Base-by-base conservation (phyloP, 2,113 vertebrate genomes). In the Cyrtonyx montezumae region DNA sequence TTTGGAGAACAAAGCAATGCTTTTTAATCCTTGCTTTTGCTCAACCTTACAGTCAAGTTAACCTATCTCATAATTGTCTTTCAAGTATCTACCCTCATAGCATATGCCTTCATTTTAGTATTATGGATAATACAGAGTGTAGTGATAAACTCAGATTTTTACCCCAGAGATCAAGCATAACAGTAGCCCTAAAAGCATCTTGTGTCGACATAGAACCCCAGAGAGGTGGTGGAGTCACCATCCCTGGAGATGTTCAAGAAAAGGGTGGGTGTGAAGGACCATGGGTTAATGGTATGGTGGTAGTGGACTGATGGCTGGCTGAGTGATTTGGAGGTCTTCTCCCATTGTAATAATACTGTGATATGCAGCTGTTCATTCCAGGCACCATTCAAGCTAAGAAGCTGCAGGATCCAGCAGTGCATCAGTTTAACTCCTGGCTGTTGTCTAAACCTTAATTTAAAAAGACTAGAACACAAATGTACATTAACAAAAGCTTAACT, bases 1-100 rank as follows among this genome's bases (percentile, higher is more conserved):
- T 79, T 61, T 79, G 45, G 49, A 36, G 34, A 79, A 73, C 30
- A 65, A 42, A n/a, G 26, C 25, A 8, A 23, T 46, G 14, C 13
- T 2, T 67, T 88, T 84, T 65, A 59, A 59, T 53, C 26, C 37
- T 63, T 79, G 34, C 7, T 81, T 88, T 86, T 68, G 32, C 46
- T 68, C 56, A 63, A 0, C 9, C 17, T 71, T 37, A 26, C 10
- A 46, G 75, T 59, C 0, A 0, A 66, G 13, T 37, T 61, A 80
- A n/a, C 14, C 30, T 82, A 2, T 66, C 15, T 53, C 37, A 28
- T 58, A 48, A 53, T 2, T 63, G 10, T 23, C 43, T 86, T 92
- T 68, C 51, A 76, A 65, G 37, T 75, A 48, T 17, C 59, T 66
- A 11, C 22, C 21, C 68, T 30, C 59, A 74, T 63, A 75, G 14